Evolutionary conservation across 1,140 invertebrate species (phyloP), one percentile per base, ranked within the genome.

Genomic region (Neodiprion lecontei): DNA sequence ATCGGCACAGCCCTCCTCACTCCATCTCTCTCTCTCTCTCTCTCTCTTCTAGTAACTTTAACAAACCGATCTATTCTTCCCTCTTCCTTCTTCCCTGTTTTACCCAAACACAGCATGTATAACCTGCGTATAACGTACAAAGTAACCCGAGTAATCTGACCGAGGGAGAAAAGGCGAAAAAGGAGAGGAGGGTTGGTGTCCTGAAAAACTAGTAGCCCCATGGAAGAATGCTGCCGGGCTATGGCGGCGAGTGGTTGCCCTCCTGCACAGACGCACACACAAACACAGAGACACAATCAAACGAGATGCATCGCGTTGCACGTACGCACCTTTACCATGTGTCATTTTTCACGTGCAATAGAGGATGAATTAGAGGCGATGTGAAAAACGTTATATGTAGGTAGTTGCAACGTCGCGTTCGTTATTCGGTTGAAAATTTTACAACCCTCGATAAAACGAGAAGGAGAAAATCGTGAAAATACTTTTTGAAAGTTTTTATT

Each of bases 1-100:
- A 40, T 40, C 28, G 28, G 28, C 76, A 80, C 73, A 75, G 74
- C 75, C 78, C 78, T 81, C 78, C 78, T 76, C 69, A 68, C 72
- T 73, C 76, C 72, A 72, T 78, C 76, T 79, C 73, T 74, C 78
- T 3, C 17, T 77, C 72, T 74, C 77, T 78, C 75, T 75, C 72
- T 48, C 14, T 74, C 61, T 79, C 72, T 77, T 70, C 75, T 75
- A 76, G 67, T 74, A 40, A 40, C 2, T 40, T 5, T 40, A 40
- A 0, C 28, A 40, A 5, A 1, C 28, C 5, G 28, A 40, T 14
- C 50, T 61, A 73, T 67, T 76, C 70, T 79, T 23, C 10, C 66
- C 66, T 73, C 69, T 75, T 74, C 73, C 73, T 74, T 75, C 12
- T 47, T 71, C 21, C 73, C 70, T 69, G 21, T 40, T 40, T 40